Evolutionary conservation across 2,797 vertebrate species (phyloP).

Genomic region (Myotis daubentonii): DNA sequence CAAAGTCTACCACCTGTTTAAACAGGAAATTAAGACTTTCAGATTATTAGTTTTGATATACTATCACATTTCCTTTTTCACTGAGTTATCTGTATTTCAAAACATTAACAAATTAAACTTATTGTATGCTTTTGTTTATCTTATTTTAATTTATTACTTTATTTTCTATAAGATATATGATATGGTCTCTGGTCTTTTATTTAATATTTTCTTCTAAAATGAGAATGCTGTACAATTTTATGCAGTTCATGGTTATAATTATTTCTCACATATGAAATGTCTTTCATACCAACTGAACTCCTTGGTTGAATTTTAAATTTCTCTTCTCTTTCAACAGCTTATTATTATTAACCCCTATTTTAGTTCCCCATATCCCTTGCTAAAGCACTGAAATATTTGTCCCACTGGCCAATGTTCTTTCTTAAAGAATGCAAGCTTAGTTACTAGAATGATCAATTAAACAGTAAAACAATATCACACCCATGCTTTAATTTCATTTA

Average conservation of each 20-base stretch:
- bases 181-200: not conserved
- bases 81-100: not conserved
- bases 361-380: not conserved
- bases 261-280: not conserved
- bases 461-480: not conserved
- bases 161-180: slow-evolving; percentile 15
- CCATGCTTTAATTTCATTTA: not conserved
- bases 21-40: slow-evolving; percentile 51
- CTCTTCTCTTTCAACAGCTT: not conserved
- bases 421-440: not conserved
- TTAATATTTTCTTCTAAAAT: slow-evolving; percentile 46
- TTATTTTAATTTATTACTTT: slow-evolving; percentile 39
- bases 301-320: not conserved
- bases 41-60: slow-evolving; percentile 50
- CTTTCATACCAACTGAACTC: not conserved
- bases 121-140: not conserved
- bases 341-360: not conserved
- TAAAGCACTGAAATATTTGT: not conserved
- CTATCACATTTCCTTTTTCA: slow-evolving; percentile 19
- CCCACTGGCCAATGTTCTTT: not conserved
- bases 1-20: not conserved
- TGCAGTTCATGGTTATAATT: not conserved
- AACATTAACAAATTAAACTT: slow-evolving; percentile 45
- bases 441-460: not conserved
- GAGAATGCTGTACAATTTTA: not conserved